Percentiles rank a stretch among this genome's conserved stretches.
These are phyloP conservation scores for Dugesia japonica DNA, from an alignment of 2,888 invertebrate genomes.

Conservation along the genomic window DNA sequence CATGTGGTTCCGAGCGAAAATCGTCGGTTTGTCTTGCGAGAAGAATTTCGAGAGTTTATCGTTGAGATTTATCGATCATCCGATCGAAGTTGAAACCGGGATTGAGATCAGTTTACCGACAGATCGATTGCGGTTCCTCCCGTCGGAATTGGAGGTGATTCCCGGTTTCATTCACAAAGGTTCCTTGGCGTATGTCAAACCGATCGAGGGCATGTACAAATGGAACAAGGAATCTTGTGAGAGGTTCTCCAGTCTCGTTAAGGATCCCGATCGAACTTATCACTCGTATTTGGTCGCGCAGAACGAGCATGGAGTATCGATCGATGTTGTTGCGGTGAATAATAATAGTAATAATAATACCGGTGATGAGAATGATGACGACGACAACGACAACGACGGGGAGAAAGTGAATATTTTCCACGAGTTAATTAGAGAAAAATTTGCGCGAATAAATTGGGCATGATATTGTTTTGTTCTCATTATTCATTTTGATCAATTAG, in stretches of 20 bases:
- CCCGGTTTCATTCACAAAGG: background rate
- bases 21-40: background rate
- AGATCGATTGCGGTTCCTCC: background rate
- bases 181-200: background rate
- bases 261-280: background rate
- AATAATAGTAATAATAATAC: too few relatives aligned
- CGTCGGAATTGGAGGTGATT: background rate
- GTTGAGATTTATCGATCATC: constrained; percentile 1
- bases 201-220: background rate
- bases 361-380: too few relatives aligned
- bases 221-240: background rate
- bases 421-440: background rate
- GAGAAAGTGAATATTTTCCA: background rate
- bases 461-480: background rate
- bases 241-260: background rate
- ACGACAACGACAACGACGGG: background rate
- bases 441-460: background rate
- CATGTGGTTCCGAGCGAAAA: background rate
- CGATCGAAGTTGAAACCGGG: background rate
- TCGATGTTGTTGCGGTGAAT: background rate
- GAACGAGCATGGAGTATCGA: background rate
- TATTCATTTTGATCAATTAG: background rate
- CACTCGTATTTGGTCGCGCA: background rate
- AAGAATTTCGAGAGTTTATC: background rate
- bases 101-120: background rate